A percentile compares a stretch with the other conserved stretches of the same genome.
Evolutionary conservation across 1,140 invertebrate species (phyloP).

Genomic region (Apis laboriosa): DNA sequence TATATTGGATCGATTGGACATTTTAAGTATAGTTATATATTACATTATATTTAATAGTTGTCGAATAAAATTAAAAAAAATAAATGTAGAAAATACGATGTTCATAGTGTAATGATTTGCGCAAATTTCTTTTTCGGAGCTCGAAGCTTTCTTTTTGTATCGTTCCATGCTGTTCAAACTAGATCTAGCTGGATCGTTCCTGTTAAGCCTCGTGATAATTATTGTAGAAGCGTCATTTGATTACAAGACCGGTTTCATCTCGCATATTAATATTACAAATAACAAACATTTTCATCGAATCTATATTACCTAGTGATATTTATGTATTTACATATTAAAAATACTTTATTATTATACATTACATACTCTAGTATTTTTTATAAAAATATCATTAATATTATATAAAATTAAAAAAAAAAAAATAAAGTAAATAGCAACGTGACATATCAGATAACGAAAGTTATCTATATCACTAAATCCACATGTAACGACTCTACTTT

Average conservation of each 20-base stretch:
- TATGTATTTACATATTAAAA: too few relatives aligned
- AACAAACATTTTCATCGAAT: background rate
- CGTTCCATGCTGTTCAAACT: background rate
- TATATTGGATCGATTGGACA: too few relatives aligned
- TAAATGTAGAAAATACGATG: background rate
- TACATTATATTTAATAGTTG: too few relatives aligned
- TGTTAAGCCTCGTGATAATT: background rate
- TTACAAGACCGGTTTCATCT: background rate
- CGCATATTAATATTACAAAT: background rate
- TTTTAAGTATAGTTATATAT: too few relatives aligned
- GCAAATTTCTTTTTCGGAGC: background rate
- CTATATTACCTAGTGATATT: background rate
- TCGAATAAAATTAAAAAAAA: background rate
- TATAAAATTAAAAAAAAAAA: rapidly evolving
- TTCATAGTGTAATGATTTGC: background rate
- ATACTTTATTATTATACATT: background rate
- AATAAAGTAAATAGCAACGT: background rate
- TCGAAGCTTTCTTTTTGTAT: background rate
- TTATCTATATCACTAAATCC: background rate
- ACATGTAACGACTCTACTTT: background rate
- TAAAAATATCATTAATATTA: background rate
- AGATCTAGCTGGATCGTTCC: slow-evolving; percentile 5
- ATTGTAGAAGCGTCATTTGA: too few relatives aligned
- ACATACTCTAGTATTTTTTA: background rate
- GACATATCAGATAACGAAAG: background rate